Base-by-base conservation (phyloP, 2,113 vertebrate species). In the Casuarius casuarius region DNA sequence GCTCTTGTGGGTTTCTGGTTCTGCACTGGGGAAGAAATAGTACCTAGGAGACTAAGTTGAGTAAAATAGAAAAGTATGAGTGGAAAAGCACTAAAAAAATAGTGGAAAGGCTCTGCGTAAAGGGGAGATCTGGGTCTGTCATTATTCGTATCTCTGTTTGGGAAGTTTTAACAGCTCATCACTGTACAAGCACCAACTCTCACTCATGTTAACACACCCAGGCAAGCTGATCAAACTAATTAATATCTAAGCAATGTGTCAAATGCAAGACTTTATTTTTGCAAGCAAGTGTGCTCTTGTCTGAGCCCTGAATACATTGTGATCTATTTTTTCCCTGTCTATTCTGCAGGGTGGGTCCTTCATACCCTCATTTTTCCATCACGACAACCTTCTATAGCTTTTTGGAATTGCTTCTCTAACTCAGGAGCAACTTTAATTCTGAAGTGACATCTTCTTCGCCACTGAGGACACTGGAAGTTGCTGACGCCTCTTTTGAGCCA, bases 161-260 rank as follows among this genome's bases (percentile, higher is more conserved):
- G 68, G 82, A 84, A 86, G 59, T 72, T 96, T 94, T 81, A 96
- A 71, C 87, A 95, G 93, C 54, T 92, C 84, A 77, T 94, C 72
- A 38, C 77, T 62, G 62, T 22, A 52, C 74, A 94, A 89, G 65
- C 87, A 51, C 11, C 2, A 84, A 62, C 74, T 92, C 87, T 95
- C 87, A 18, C 71, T 89, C 87, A 48, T 54, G 78, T 19, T 87
- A 94, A 83, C 87, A 94, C 91, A 94, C 68, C 71, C 91, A 82
- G 77, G 66, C 96, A 94, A 93, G 90, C 52, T 93, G 95, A 95
- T 94, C 92, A 84, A 91, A 92, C 66, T 94, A 89, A 96, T 97
- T 96, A 93, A 95, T 96, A 96, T 91, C 96, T 87, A 95, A 90
- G 84, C 86, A 84, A 94, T 68, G 94, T 96, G 95, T 96, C 94